phyloP scores from a whole-genome alignment of 2,113 vertebrate genomes.

The Potamarius usumacintae region DNA sequence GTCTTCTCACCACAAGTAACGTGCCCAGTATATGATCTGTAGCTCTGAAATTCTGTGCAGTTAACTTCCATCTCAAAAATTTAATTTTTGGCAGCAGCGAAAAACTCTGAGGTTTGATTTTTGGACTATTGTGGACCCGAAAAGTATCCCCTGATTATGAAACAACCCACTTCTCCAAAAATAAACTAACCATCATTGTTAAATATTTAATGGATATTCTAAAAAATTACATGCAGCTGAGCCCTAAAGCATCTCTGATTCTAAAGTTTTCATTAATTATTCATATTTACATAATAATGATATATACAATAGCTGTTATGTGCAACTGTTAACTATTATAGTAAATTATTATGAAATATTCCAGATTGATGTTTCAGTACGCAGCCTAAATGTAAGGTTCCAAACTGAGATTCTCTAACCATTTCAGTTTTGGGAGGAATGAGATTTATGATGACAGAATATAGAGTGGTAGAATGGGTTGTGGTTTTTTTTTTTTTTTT shows the following conservation, averaged over 20 bases:
- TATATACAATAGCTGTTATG: background rate
- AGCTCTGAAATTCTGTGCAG: no score
- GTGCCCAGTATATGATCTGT: no score
- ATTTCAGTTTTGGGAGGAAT: background rate
- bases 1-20: no score
- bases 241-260: background rate
- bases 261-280: no score
- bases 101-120: no score
- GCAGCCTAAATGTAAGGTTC: background rate
- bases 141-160: no score
- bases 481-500: background rate
- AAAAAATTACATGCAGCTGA: background rate
- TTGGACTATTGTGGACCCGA: no score
- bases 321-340: background rate
- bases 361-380: background rate
- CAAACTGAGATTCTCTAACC: background rate
- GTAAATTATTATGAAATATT: background rate
- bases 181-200: background rate
- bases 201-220: background rate
- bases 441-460: background rate
- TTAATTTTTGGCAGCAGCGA: no score
- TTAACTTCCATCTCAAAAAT: no score
- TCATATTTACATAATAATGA: no score
- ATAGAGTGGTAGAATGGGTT: background rate
- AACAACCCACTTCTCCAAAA: background rate